These are phyloP conservation scores for Drosophila teissieri DNA, from an alignment of 1,140 invertebrate species.

Conservation along the genomic window DNA sequence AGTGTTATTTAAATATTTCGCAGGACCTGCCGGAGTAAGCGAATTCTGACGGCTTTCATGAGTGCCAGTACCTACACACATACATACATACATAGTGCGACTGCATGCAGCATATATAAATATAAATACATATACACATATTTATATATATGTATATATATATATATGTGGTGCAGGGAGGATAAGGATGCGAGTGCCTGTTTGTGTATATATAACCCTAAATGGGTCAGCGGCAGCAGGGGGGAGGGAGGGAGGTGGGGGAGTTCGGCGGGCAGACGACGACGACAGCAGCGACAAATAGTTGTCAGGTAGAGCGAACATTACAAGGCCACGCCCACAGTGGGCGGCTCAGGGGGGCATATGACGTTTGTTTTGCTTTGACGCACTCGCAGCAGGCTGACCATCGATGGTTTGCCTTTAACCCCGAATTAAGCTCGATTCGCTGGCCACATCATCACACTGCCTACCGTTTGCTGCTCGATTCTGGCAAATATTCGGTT, in stretches of 20 bases:
- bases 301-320: slow-evolving; percentile 63
- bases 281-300: slow-evolving; percentile 55
- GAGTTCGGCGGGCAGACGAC: slow-evolving; percentile 7
- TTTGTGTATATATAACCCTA: slow-evolving; percentile 49
- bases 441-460: neutral
- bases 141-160: no score
- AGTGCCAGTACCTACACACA: neutral
- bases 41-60: slow-evolving; percentile 2
- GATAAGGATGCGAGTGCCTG: slow-evolving; percentile 2
- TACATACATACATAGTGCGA: slow-evolving; percentile 3
- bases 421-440: slow-evolving; percentile 17
- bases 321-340: slow-evolving; percentile 54
- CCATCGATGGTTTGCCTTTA: slow-evolving; percentile 30
- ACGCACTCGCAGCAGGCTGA: slow-evolving; percentile 50
- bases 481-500: no score
- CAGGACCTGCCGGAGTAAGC: slow-evolving; percentile 2
- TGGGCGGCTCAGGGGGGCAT: slow-evolving; percentile 18
- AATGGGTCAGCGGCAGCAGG: slow-evolving; percentile 56
- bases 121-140: no score
- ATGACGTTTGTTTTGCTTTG: slow-evolving; percentile 76
- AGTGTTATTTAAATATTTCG: slow-evolving; percentile 9
- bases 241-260: slow-evolving; percentile 1
- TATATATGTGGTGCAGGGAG: neutral
- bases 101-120: slow-evolving; percentile 18
- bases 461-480: neutral